Percentiles rank a stretch among this genome's conserved stretches.
phyloP scores from a whole-genome alignment of 2,113 vertebrate species.

The Eonycteris spelaea region DNA sequence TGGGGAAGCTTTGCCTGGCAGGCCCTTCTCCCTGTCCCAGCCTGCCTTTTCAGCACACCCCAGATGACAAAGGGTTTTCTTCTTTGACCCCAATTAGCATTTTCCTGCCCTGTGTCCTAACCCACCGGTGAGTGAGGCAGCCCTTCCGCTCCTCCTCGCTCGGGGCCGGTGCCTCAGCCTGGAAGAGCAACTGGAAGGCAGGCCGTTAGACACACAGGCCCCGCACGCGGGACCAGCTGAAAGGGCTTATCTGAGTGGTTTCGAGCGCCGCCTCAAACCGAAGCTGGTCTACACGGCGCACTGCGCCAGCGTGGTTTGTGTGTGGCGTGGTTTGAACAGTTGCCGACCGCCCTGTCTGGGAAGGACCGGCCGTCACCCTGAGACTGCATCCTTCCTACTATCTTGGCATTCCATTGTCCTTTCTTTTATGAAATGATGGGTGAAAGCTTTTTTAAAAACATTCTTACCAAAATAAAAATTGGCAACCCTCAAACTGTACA shows the following conservation, averaged over 20 bases:
- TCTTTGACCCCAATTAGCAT: accelerated
- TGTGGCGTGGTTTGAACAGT: background rate
- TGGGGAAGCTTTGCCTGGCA: background rate
- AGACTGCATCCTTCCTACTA: slow-evolving; percentile 27
- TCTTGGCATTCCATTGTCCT: slow-evolving; percentile 32
- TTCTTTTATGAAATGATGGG: slow-evolving; percentile 50
- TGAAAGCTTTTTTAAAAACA: slow-evolving; percentile 10
- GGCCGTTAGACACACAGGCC: background rate
- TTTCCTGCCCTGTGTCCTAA: background rate
- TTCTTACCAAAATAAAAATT: slow-evolving; percentile 56
- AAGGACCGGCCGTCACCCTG: background rate
- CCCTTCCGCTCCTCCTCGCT: background rate
- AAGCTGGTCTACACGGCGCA: background rate
- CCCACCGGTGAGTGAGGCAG: accelerated
- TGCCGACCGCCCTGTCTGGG: background rate
- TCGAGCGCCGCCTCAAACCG: accelerated
- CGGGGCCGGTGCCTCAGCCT: background rate
- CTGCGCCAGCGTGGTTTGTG: accelerated
- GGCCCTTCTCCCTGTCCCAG: background rate
- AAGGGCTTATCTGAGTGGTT: background rate
- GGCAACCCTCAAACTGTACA: slow-evolving; percentile 25
- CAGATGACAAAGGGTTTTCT: background rate
- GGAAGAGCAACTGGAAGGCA: background rate
- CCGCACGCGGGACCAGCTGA: background rate
- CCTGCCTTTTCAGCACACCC: background rate